These are phyloP conservation scores for Pantala flavescens DNA, from an alignment of 1,140 invertebrate species.

Conservation along the genomic window DNA sequence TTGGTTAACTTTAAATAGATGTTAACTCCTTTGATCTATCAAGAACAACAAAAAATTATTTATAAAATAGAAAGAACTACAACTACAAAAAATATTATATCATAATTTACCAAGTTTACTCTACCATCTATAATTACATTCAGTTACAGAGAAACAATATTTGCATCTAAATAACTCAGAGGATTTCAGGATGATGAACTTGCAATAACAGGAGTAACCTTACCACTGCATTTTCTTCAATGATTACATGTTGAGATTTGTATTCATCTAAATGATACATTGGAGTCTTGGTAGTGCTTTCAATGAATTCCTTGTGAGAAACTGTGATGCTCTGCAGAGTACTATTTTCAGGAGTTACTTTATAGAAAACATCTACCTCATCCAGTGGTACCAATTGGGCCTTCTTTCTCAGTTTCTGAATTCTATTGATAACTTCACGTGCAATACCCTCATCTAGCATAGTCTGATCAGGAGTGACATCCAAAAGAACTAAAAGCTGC, in stretches of 20 bases:
- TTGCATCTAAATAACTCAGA: too few relatives aligned
- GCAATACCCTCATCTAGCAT: conserved; percentile 88
- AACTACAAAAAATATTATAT: too few relatives aligned
- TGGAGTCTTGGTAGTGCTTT: conserved; percentile 69
- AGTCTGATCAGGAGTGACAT: conserved; percentile 70
- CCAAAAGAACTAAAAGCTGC: conserved; percentile 57
- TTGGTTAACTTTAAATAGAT: conserved; percentile 18
- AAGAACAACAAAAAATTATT: too few relatives aligned
- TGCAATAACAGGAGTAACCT: conserved; percentile 25
- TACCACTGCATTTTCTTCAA: conserved; percentile 60
- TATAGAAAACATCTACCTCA: conserved; percentile 74
- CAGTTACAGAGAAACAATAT: too few relatives aligned
- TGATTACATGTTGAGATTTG: conserved; percentile 42
- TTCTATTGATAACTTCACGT: conserved; percentile 89
- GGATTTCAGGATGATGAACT: too few relatives aligned
- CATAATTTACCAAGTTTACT: too few relatives aligned
- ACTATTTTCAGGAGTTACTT: conserved; percentile 45
- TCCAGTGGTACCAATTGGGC: conserved; percentile 87
- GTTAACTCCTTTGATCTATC: conserved; percentile 22
- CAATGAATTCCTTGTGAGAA: conserved; percentile 63
- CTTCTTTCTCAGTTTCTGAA: conserved; percentile 96
- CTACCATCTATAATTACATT: too few relatives aligned
- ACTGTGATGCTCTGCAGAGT: conserved; percentile 57
- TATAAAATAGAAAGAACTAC: too few relatives aligned
- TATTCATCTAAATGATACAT: conserved; percentile 34